Percentiles rank a stretch among this genome's conserved stretches.
Conservation (phyloP, 2,888 invertebrate genomes). For the Cerastis leucographa region DNA sequence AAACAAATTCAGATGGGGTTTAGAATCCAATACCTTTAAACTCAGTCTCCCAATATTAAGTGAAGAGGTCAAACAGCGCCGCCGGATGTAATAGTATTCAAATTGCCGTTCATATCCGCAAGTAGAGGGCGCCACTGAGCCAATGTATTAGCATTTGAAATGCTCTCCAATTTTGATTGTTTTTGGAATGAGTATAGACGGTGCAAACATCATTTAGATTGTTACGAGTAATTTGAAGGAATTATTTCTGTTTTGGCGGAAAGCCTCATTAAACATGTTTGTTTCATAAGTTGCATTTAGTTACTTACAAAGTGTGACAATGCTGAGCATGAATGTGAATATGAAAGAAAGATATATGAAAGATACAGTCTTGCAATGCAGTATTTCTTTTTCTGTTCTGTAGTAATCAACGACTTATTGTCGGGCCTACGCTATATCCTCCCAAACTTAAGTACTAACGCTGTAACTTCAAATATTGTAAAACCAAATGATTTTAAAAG, state of each 20-base stretch:
- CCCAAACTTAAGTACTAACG: too few species aligned
- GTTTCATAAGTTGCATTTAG: too few species aligned
- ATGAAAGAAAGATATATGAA: too few species aligned
- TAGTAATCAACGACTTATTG: too few species aligned
- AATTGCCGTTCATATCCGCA: slow-evolving; percentile 69
- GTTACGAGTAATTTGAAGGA: not conserved
- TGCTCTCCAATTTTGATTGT: slow-evolving; percentile 55
- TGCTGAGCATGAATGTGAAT: too few species aligned
- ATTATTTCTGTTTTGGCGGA: not conserved
- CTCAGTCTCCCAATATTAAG: slow-evolving; percentile 52
- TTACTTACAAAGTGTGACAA: too few species aligned
- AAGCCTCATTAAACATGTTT: too few species aligned
- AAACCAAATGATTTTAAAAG: too few species aligned
- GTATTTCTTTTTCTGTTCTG: too few species aligned
- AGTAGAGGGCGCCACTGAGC: slow-evolving; percentile 51
- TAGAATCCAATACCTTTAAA: slow-evolving; percentile 56
- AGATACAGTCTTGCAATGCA: too few species aligned
- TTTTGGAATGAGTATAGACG: slow-evolving; percentile 47
- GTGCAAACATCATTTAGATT: slow-evolving; percentile 38
- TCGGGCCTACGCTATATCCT: too few species aligned
- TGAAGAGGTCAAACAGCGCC: slow-evolving; percentile 52
- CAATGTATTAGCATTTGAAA: slow-evolving; percentile 61
- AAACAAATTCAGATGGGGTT: slow-evolving; percentile 60
- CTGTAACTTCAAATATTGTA: too few species aligned
- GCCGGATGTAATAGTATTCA: slow-evolving; percentile 70